phyloP scores from a whole-genome alignment of 2,888 invertebrate species.

The Drosophila flavopinicola region DNA sequence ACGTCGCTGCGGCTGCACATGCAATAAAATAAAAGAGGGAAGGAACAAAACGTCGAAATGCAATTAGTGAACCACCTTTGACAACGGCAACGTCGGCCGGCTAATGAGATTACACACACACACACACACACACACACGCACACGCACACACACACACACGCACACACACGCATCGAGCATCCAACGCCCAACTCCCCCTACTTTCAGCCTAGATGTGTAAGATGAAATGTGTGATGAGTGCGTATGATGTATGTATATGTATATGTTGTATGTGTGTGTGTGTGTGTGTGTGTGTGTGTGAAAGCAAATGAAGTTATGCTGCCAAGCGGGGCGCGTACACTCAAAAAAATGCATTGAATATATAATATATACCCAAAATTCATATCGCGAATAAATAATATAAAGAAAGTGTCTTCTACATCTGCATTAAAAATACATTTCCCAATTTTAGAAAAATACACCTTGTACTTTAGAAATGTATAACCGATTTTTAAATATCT shows the following conservation, averaged over 20 bases:
- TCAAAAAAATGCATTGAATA: too few species aligned
- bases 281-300: conserved; percentile 16
- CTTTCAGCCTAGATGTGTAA: conserved; percentile 20
- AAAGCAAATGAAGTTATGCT: conserved; percentile 55
- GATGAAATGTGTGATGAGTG: conserved; percentile 30
- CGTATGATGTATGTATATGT: conserved; percentile 13
- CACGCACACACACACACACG: not conserved
- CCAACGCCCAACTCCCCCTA: not conserved
- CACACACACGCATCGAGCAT: not conserved
- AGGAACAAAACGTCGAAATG: conserved; percentile 48
- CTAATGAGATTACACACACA: conserved; percentile 64
- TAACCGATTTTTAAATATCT: too few species aligned
- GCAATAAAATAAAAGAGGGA: conserved; percentile 25
- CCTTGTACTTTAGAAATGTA: too few species aligned
- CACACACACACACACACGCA: conserved; percentile 2
- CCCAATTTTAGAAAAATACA: too few species aligned
- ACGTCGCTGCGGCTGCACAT: conserved; percentile 88
- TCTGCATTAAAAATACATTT: too few species aligned
- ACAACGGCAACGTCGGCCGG: conserved; percentile 43
- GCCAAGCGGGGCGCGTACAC: conserved; percentile 26
- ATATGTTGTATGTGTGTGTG: conserved; percentile 13
- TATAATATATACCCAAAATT: too few species aligned
- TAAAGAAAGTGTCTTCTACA: too few species aligned
- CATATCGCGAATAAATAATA: too few species aligned
- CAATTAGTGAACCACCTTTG: conserved; percentile 57